Conservation (phyloP, 2,888 invertebrate genomes). For the Ichneumoninae sp. region DNA sequence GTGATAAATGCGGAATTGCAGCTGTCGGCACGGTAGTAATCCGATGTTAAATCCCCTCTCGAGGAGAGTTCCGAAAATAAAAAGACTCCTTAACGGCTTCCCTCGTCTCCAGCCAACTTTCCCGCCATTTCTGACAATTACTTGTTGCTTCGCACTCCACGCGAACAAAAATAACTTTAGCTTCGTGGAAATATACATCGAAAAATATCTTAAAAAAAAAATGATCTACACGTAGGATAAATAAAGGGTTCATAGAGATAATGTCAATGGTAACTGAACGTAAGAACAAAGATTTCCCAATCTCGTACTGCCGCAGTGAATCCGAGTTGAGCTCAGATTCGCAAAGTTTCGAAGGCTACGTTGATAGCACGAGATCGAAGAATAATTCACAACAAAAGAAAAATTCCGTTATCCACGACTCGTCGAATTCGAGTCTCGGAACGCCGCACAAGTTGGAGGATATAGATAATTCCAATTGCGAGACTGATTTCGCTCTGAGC, state of each 20-base stretch:
- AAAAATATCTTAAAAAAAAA: background rate
- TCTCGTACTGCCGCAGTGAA: conserved; percentile 18
- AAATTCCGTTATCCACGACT: background rate
- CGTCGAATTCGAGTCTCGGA: conserved; percentile 3
- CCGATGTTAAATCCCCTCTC: background rate
- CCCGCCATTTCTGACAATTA: conserved; percentile 41
- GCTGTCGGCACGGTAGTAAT: background rate
- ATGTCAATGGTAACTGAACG: conserved; percentile 44
- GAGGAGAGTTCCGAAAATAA: background rate
- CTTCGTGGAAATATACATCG: background rate
- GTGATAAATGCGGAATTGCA: background rate
- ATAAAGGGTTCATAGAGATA: conserved; percentile 27
- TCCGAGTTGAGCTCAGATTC: conserved; percentile 1
- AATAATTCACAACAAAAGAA: background rate
- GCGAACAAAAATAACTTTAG: background rate
- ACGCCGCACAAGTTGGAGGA: background rate
- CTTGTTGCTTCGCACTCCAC: conserved; percentile 14
- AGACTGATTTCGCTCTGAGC: background rate
- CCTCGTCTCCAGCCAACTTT: background rate
- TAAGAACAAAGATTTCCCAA: conserved; percentile 1
- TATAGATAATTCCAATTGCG: background rate
- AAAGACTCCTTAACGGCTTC: background rate
- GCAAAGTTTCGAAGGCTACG: background rate
- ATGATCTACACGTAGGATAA: conserved; percentile 4
- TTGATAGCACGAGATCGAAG: no score